Evolutionary conservation across 1,140 invertebrate species (phyloP), one percentile per base, ranked within the genome.

Genomic region (Streblospio benedicti): DNA sequence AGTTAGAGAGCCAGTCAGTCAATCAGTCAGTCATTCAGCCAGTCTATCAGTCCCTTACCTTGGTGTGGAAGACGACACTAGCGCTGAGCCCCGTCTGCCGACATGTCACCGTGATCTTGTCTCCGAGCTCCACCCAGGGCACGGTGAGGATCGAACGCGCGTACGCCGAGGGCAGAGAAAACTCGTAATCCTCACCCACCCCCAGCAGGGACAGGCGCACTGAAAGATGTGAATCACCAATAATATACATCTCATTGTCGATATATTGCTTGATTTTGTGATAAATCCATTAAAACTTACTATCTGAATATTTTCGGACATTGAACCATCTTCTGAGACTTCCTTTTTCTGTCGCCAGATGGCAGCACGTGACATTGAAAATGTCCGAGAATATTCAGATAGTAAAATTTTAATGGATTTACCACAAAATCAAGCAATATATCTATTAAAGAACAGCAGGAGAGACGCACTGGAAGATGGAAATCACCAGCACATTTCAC

Each of bases 91-190:
- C 91, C 2, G 91, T 93, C 74, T 96, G 89, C 20, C 85, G 82
- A 76, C 92, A 98, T 51, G 83, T 87, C 61, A 97, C 92, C 20
- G 82, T 85, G 1, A 93, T 88, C 0, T 83, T 83, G 49, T 94
- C 93, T 44, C 94, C 93, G 12, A 98, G 79, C 78, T 97, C 94
- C 70, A 97, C 92, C 93, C 93, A 97, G 1, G 94, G 94, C 45
- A 94, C 86, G 31, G 92, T 93, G 64, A 97, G 79, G 67, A 97
- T 97, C 28, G 93, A 96, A 72, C 88, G 82, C 63, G 91, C 93
- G 77, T 97, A 97, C 65, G 92, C 93, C 81, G 93, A 96, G 2
- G 94, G 94, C 80, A 98, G 93, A 41, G 89, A 92, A 43, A 94
- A 83, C 60, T 89, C 84, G 75, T 97, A 97, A 70, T 96, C 91